These are phyloP conservation scores for Ernsta delagoae DNA, from an alignment of 2,888 invertebrate species.

Conservation along the genomic window DNA sequence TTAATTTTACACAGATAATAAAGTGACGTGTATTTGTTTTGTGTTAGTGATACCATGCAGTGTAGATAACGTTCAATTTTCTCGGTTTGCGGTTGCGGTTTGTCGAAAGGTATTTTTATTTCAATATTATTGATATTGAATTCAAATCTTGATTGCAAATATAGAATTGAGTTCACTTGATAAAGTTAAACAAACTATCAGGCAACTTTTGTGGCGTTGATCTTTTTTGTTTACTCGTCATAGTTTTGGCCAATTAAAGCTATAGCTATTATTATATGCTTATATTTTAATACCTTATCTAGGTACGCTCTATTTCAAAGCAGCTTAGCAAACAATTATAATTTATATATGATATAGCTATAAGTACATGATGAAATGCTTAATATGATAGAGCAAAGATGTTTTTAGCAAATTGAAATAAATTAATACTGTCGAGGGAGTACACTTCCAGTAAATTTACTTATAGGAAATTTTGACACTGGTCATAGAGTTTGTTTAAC, in stretches of 20 bases:
- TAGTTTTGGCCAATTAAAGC: neutral
- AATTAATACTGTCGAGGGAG: no score
- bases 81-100: slow-evolving; percentile 66
- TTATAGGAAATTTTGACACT: no score
- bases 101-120: slow-evolving; percentile 56
- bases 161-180: slow-evolving; percentile 12
- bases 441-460: no score
- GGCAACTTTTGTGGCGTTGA: neutral
- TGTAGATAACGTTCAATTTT: slow-evolving; percentile 64
- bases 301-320: no score
- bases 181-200: neutral
- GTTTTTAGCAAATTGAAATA: no score
- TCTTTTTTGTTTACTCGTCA: neutral
- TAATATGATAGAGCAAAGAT: no score
- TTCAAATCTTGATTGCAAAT: slow-evolving; percentile 15
- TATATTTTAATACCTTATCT: no score
- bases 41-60: slow-evolving; percentile 66
- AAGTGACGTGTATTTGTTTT: slow-evolving; percentile 67
- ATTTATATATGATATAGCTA: no score
- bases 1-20: slow-evolving; percentile 47
- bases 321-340: no score
- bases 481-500: no score
- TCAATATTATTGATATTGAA: slow-evolving; percentile 38
- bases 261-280: no score
- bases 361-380: no score